Percentiles rank a stretch among this genome's conserved stretches.
Conservation (phyloP, 2,797 vertebrate genomes). For the Threskiornis aethiopicus region DNA sequence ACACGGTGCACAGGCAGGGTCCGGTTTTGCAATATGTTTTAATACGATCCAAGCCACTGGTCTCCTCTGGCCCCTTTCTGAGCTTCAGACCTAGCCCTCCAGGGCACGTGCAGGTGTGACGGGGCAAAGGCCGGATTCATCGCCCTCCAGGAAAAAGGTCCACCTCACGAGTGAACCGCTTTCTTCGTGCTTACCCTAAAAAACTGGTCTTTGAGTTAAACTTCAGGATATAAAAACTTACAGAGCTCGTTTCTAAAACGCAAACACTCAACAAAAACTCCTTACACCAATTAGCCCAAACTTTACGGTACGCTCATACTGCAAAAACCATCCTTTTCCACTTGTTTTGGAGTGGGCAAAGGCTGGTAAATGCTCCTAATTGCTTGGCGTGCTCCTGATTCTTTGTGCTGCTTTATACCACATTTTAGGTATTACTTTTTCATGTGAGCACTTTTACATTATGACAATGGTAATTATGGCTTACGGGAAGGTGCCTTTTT, state of each 20-base stretch:
- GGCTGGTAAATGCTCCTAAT: background rate
- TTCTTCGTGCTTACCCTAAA: background rate
- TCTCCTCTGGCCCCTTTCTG: background rate
- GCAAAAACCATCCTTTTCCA: background rate
- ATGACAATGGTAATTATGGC: background rate
- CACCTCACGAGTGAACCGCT: background rate
- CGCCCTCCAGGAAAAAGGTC: background rate
- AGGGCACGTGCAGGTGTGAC: background rate
- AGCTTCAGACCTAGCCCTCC: background rate
- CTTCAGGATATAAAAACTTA: background rate
- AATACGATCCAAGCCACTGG: fast-evolving
- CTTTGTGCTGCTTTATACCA: background rate
- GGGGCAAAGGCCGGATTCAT: background rate
- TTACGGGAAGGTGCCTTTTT: background rate
- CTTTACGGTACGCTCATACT: fast-evolving
- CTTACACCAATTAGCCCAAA: background rate
- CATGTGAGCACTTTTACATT: background rate
- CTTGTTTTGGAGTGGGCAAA: background rate
- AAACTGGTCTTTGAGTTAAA: background rate
- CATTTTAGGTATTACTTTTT: background rate
- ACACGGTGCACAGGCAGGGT: background rate
- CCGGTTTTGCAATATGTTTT: too few relatives aligned
- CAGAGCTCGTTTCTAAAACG: background rate
- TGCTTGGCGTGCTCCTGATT: background rate
- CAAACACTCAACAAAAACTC: background rate